Base-by-base conservation (phyloP, 2,797 vertebrate species). In the Macropus fuliginosus region DNA sequence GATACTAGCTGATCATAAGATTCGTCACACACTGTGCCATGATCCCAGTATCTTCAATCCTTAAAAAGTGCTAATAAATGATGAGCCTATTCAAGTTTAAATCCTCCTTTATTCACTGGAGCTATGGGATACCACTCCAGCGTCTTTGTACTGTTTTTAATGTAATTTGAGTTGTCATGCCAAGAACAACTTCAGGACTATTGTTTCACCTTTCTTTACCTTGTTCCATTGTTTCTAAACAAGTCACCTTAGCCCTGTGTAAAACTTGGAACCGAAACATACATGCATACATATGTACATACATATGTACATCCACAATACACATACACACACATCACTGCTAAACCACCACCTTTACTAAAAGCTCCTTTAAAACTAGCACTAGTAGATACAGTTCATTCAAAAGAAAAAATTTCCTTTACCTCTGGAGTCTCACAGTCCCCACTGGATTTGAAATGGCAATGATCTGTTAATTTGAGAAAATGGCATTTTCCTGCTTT, bases 391-490 rank as follows among this genome's bases (percentile, higher is more conserved):
- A 92, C 96, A 50, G 96, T 93, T 97, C 97, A 98, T 96, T 97
- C 96, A 97, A 96, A 97, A 96, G 96, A 97, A 97, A 98, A 98
- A 96, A 92, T 74, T 92, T 56, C 95, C 94, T 91, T 95, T 95
- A 96, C 96, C 95, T 96, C 95, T 96, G 94, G 9, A 95, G 89
- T 59, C 92, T 54, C 94, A 95, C 66, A 95, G 93, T 93, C 94
- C 95, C 97, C 91, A 96, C 55, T 55, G 95, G 95, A 97, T 92
- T 98, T 97, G 97, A 87, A 96, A 14, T 66, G 0, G 96, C 95
- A 1, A 56, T 95, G 81, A 97, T 57, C 96, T n/a, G n/a, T 14
- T 97, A 59, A 95, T 97, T 93, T 87, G 97, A 98, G 96, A 97
- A 97, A 97, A 96, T 95, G 93, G 66, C 97, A 96, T 97, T 97